phyloP scores from a whole-genome alignment of 2,113 vertebrate genomes.

The Oncorhynchus nerka region DNA sequence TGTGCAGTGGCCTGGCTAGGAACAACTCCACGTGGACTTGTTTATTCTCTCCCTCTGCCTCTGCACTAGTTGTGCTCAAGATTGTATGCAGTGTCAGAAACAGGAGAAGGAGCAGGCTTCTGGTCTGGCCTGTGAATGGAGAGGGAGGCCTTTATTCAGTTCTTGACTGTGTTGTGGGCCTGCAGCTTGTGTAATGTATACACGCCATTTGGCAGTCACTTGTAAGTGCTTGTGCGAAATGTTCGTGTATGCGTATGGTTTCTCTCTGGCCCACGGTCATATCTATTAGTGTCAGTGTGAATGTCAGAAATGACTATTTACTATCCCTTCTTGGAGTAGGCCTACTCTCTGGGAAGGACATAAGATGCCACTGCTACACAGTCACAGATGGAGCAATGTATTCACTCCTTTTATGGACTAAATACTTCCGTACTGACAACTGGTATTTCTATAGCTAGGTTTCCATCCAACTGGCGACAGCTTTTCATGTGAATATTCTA shows the following conservation, averaged over 20 bases:
- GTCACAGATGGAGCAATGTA: no score
- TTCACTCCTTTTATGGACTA: no score
- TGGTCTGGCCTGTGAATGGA: constrained; percentile 32
- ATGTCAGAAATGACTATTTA: neutral
- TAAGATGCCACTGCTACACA: no score
- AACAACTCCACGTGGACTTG: constrained; percentile 18
- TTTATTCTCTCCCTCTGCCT: constrained; percentile 25
- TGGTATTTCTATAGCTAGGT: no score
- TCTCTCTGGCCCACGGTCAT: neutral
- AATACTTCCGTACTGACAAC: no score
- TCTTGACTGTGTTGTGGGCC: constrained; percentile 30
- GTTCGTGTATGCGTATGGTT: neutral
- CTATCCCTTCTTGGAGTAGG: neutral
- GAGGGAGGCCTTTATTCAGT: constrained; percentile 31
- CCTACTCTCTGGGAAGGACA: no score
- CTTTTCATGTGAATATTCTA: no score
- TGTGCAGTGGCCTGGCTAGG: constrained; percentile 32
- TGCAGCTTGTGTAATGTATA: constrained; percentile 49
- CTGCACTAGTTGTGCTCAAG: constrained; percentile 3
- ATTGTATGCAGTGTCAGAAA: constrained; percentile 41
- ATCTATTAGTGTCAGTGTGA: neutral
- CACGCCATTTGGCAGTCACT: constrained; percentile 7
- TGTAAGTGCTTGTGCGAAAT: constrained; percentile 8
- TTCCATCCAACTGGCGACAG: no score
- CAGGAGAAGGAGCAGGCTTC: constrained; percentile 50